Evolutionary conservation across 2,113 vertebrate species (phyloP).

Genomic region (Heterotis niloticus): DNA sequence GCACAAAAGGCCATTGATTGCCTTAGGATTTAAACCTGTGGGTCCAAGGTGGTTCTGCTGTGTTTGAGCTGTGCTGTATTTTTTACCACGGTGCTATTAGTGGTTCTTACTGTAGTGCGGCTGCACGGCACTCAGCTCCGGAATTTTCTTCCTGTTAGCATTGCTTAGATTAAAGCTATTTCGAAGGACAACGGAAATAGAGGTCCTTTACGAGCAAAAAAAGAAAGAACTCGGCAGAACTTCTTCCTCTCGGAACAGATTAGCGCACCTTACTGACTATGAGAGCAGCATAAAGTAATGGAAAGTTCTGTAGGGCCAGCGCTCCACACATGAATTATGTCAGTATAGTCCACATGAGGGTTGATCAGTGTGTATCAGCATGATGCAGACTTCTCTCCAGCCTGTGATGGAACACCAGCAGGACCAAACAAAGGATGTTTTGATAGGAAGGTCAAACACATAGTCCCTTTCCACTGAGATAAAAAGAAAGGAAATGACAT

Average conservation of each 20-base stretch:
- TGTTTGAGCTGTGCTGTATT: conserved; percentile 67
- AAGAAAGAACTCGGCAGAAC: conserved; percentile 20
- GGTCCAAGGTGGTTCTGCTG: conserved; percentile 78
- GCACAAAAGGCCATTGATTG: conserved; percentile 87
- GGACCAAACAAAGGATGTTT: conserved; percentile 83
- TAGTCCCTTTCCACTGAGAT: conserved; percentile 77
- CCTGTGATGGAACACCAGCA: conserved; percentile 62
- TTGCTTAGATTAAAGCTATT: conserved; percentile 63
- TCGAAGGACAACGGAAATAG: conserved; percentile 62
- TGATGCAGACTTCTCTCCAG: conserved; percentile 68
- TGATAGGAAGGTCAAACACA: conserved; percentile 74
- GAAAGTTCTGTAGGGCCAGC: not conserved
- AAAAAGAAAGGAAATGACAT: conserved; percentile 79
- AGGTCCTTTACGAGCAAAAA: too few relatives aligned
- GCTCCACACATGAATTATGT: conserved; percentile 27
- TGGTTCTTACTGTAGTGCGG: too few relatives aligned
- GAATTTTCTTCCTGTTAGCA: conserved; percentile 21
- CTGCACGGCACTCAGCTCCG: conserved; percentile 18
- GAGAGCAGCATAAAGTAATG: conserved; percentile 44
- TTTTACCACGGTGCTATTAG: too few relatives aligned
- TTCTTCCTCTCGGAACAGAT: not conserved
- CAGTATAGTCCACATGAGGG: conserved; percentile 73
- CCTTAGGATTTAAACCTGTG: conserved; percentile 77
- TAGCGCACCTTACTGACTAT: not conserved
- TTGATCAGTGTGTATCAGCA: conserved; percentile 31